Evolutionary conservation across 2,888 invertebrate genomes (phyloP).

Genomic region (Diarsia mendica): DNA sequence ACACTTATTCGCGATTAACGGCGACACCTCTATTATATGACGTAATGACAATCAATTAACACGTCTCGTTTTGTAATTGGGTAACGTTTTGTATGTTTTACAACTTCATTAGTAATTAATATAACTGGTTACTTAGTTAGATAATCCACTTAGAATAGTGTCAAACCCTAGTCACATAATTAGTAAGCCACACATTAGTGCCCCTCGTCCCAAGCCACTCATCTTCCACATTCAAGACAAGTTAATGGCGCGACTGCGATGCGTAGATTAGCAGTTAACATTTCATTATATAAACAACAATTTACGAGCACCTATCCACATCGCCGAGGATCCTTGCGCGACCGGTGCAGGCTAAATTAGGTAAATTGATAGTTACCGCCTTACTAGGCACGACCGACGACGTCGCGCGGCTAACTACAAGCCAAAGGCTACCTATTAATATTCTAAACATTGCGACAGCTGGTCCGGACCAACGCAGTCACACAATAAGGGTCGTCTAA

Average conservation of each 20-base stretch:
- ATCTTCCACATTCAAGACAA: slow-evolving; percentile 51
- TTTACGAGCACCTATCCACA: slow-evolving; percentile 50
- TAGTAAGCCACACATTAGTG: slow-evolving; percentile 35
- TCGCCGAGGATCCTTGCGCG: slow-evolving; percentile 40
- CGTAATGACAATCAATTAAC: slow-evolving; percentile 41
- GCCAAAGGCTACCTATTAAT: slow-evolving; percentile 61
- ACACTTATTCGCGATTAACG: slow-evolving; percentile 43
- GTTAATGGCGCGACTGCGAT: slow-evolving; percentile 51
- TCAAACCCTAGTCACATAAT: slow-evolving; percentile 22
- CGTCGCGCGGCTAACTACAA: slow-evolving; percentile 43
- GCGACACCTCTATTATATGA: slow-evolving; percentile 40
- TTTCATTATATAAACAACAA: slow-evolving; percentile 59
- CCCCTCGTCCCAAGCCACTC: slow-evolving; percentile 35
- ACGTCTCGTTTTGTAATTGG: slow-evolving; percentile 25
- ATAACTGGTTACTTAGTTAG: neutral
- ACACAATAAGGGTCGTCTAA: slow-evolving; percentile 60
- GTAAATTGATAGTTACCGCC: slow-evolving; percentile 58
- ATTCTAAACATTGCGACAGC: slow-evolving; percentile 56
- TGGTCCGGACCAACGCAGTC: slow-evolving; percentile 53
- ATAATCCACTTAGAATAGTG: slow-evolving; percentile 11
- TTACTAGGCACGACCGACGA: slow-evolving; percentile 21
- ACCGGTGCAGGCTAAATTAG: slow-evolving; percentile 49
- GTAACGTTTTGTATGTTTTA: slow-evolving; percentile 23
- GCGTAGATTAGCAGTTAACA: slow-evolving; percentile 55
- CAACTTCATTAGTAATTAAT: slow-evolving; percentile 15